phyloP scores from a whole-genome alignment of 2,113 vertebrate species.

The Trinectes maculatus region DNA sequence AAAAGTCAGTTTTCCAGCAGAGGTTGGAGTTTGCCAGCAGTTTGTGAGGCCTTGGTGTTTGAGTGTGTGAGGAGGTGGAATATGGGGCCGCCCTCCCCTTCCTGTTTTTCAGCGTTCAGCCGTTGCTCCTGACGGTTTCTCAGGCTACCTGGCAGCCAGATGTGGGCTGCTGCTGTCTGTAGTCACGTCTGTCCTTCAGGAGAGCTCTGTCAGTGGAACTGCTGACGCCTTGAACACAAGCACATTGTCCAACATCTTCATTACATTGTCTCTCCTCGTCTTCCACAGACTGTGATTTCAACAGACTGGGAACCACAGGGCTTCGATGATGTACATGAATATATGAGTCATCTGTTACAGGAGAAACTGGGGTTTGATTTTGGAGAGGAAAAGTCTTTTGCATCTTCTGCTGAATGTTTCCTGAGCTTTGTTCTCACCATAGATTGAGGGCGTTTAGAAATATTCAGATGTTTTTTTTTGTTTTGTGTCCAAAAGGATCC shows the following conservation, averaged over 20 bases:
- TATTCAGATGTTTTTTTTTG: too few relatives aligned
- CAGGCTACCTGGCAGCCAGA: slow-evolving; percentile 65
- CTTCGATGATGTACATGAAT: too few relatives aligned
- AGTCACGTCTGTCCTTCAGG: slow-evolving; percentile 44
- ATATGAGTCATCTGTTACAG: too few relatives aligned
- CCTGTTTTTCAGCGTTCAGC: slow-evolving; percentile 53
- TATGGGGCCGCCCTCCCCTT: slow-evolving; percentile 36
- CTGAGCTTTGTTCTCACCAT: too few relatives aligned
- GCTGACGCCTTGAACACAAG: slow-evolving; percentile 25
- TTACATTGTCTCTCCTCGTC: too few relatives aligned
- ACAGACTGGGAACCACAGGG: too few relatives aligned
- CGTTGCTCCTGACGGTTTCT: slow-evolving; percentile 39
- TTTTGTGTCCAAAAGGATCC: too few relatives aligned
- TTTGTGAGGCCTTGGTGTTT: slow-evolving; percentile 38
- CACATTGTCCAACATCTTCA: background rate
- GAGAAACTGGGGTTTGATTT: too few relatives aligned
- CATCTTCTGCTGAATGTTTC: too few relatives aligned
- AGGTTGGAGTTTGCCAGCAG: slow-evolving; percentile 33
- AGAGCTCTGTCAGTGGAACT: slow-evolving; percentile 21
- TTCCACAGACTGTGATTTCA: too few relatives aligned
- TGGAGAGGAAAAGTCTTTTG: too few relatives aligned
- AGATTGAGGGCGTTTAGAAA: too few relatives aligned
- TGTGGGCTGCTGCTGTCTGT: slow-evolving; percentile 40
- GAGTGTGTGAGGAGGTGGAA: slow-evolving; percentile 30
- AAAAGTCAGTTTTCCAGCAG: slow-evolving; percentile 8